Evolutionary conservation across 1,140 invertebrate species (phyloP).

Genomic region (Riptortus pedestris): DNA sequence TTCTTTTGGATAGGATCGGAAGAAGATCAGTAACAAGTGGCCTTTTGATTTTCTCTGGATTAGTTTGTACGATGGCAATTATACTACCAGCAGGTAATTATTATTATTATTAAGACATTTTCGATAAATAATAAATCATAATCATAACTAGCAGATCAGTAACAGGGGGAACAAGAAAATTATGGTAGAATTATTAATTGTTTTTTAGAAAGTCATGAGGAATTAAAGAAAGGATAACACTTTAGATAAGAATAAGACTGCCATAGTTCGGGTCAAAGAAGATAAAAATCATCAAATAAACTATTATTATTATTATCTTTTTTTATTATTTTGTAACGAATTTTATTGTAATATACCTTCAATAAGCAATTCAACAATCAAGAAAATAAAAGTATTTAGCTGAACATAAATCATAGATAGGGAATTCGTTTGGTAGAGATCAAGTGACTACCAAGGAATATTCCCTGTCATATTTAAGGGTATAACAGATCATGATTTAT

Average conservation of each 20-base stretch:
- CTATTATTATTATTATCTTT: too few relatives aligned
- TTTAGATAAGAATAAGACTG: neutral
- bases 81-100: slow-evolving; percentile 45
- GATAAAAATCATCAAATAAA: too few relatives aligned
- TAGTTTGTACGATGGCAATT: slow-evolving; percentile 56
- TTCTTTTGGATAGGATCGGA: slow-evolving; percentile 60
- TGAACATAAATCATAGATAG: too few relatives aligned
- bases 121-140: neutral
- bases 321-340: too few relatives aligned
- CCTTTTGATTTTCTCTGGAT: slow-evolving; percentile 60
- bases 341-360: too few relatives aligned
- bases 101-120: neutral
- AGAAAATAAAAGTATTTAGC: too few relatives aligned
- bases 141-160: neutral
- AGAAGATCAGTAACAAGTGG: slow-evolving; percentile 56
- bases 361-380: too few relatives aligned
- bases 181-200: neutral
- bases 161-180: neutral
- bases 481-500: too few relatives aligned
- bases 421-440: too few relatives aligned
- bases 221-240: neutral
- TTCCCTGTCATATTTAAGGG: too few relatives aligned
- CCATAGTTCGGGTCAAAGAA: too few relatives aligned
- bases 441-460: too few relatives aligned
- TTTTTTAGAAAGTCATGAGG: neutral